Percentiles rank a stretch among this genome's conserved stretches.
Conservation (phyloP, 2,797 vertebrate genomes). For the Pseudomugil tenellus region DNA sequence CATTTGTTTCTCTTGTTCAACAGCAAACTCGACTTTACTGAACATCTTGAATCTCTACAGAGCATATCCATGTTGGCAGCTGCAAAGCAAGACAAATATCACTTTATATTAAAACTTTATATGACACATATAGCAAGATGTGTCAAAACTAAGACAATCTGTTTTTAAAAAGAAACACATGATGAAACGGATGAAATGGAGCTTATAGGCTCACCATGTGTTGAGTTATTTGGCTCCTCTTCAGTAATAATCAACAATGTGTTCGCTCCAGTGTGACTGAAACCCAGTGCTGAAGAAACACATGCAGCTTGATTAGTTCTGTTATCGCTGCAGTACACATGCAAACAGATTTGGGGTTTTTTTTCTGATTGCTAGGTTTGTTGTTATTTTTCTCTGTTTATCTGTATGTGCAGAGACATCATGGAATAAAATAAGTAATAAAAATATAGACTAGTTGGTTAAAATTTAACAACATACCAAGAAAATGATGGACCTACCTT, state of each 20-base stretch:
- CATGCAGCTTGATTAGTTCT: background rate
- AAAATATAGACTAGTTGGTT: background rate
- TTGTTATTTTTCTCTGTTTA: background rate
- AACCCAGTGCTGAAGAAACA: conserved; percentile 17
- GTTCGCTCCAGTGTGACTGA: conserved; percentile 33
- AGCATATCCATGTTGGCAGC: background rate
- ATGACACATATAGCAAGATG: background rate
- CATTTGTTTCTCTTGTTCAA: conserved; percentile 14
- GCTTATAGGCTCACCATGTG: conserved; percentile 66
- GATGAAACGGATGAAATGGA: background rate
- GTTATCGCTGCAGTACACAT: background rate
- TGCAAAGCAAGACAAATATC: background rate
- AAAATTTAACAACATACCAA: background rate
- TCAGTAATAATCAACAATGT: conserved; percentile 34
- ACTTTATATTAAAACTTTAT: background rate
- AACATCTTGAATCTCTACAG: background rate
- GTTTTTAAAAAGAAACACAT: background rate
- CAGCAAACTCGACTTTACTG: background rate
- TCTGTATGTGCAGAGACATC: background rate
- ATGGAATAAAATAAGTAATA: background rate
- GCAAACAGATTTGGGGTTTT: background rate
- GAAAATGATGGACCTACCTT: conserved; percentile 46
- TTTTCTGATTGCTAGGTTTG: background rate
- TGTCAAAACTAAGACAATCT: background rate
- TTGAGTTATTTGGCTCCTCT: conserved; percentile 49